A percentile compares a stretch with the other conserved stretches of the same genome.
Conservation (phyloP, 2,797 vertebrate genomes). For the Sebastolobus altivelis region DNA sequence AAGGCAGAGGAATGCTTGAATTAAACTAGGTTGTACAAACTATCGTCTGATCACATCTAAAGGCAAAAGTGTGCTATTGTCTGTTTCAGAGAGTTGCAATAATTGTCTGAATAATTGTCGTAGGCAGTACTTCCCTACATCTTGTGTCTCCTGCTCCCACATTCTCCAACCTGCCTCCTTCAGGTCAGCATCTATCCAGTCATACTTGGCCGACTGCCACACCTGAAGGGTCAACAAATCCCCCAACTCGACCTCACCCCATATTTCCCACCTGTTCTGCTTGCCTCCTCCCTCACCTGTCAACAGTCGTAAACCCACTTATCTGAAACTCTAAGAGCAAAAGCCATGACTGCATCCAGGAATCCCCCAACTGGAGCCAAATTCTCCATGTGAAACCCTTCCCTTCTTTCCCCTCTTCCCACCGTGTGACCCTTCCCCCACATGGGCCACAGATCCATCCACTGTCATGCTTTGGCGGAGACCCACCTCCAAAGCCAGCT, state of each 20-base stretch:
- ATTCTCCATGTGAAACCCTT: constrained; percentile 37
- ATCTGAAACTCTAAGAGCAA: constrained; percentile 22
- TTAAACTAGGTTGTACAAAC: not conserved
- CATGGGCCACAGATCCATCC: constrained; percentile 40
- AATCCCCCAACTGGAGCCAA: constrained; percentile 41
- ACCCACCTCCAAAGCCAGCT: constrained; percentile 92
- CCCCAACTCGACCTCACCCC: not conserved
- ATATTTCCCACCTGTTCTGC: constrained; percentile 11
- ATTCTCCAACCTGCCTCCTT: not conserved
- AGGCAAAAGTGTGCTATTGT: not conserved
- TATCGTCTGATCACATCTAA: not conserved
- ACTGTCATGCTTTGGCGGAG: constrained; percentile 47
- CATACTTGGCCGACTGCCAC: constrained; percentile 3
- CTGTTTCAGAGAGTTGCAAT: not conserved
- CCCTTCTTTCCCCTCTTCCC: constrained; percentile 23
- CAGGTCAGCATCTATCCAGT: constrained; percentile 11
- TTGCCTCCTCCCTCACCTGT: constrained; percentile 23
- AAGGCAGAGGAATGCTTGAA: not conserved
- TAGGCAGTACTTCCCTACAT: not conserved
- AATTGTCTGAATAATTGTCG: not conserved
- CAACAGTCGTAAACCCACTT: constrained; percentile 11
- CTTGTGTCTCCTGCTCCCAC: not conserved
- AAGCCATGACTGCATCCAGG: constrained; percentile 21
- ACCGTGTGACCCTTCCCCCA: constrained; percentile 35
- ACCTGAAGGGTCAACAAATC: not conserved